These are phyloP conservation scores for Protobothrops mucrosquamatus DNA, from an alignment of 2,113 vertebrate species.

Conservation along the genomic window DNA sequence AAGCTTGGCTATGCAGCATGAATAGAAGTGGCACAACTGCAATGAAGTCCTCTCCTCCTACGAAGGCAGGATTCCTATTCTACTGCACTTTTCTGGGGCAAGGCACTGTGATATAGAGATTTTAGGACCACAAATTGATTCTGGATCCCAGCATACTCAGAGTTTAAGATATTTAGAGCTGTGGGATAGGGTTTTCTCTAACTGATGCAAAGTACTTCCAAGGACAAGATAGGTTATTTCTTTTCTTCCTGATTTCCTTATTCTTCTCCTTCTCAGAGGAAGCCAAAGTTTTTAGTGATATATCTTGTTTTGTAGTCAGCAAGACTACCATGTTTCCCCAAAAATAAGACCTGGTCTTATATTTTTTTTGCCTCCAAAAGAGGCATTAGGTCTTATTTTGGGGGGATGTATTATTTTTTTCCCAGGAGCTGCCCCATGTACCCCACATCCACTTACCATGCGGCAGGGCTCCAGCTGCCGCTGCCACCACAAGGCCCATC, in stretches of 20 bases:
- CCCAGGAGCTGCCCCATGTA: too few relatives aligned
- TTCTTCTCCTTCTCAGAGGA: background rate
- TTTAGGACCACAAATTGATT: constrained; percentile 1
- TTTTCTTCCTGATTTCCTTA: background rate
- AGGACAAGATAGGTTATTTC: background rate
- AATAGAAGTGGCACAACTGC: constrained; percentile 24
- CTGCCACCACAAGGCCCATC: too few relatives aligned
- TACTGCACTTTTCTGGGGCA: background rate
- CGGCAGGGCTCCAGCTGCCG: too few relatives aligned
- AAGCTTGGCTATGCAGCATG: constrained; percentile 30
- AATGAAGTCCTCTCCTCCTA: background rate
- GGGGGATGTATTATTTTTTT: too few relatives aligned
- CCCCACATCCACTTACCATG: too few relatives aligned
- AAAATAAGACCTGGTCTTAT: too few relatives aligned
- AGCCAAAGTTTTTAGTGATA: background rate
- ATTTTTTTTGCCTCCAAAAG: too few relatives aligned
- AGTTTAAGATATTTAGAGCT: background rate
- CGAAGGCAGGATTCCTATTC: accelerated
- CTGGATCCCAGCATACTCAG: background rate
- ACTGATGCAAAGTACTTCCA: background rate
- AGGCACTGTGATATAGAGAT: background rate
- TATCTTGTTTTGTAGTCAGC: background rate
- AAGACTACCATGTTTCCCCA: background rate
- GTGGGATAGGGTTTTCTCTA: background rate
- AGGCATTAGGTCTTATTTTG: too few relatives aligned